Evolutionary conservation across 1,140 invertebrate genomes (phyloP).

Genomic region (Sarcophaga peregrina): DNA sequence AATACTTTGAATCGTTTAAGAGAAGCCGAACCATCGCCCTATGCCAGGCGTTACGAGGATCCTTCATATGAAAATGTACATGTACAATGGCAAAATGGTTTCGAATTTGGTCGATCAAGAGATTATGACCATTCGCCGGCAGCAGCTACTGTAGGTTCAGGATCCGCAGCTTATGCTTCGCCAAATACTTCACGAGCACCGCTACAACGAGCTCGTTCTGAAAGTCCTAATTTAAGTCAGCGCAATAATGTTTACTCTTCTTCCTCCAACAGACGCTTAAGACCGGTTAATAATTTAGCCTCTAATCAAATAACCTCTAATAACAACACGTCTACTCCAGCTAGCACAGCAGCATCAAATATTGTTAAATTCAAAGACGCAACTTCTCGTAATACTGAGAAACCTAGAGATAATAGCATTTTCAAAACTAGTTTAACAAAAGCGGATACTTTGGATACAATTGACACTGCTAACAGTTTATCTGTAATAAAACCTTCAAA

Average conservation of each 20-base stretch:
- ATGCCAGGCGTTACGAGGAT: constrained; percentile 54
- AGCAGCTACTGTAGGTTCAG: constrained; percentile 14
- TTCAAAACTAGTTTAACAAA: constrained; percentile 56
- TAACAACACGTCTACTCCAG: constrained; percentile 35
- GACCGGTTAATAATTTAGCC: constrained; percentile 48
- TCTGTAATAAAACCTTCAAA: no score
- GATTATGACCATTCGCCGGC: constrained; percentile 54
- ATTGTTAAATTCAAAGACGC: constrained; percentile 49
- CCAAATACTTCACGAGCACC: constrained; percentile 51
- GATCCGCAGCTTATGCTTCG: constrained; percentile 32
- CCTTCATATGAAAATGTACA: constrained; percentile 65
- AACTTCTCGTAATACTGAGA: constrained; percentile 62
- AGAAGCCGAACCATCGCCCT: constrained; percentile 46
- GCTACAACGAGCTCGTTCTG: constrained; percentile 59
- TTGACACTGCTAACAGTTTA: neutral
- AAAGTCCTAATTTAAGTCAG: constrained; percentile 63
- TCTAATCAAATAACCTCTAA: neutral
- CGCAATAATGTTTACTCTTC: constrained; percentile 57
- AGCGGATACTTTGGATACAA: constrained; percentile 42
- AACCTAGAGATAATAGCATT: constrained; percentile 62
- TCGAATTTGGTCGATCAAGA: constrained; percentile 62
- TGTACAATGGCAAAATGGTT: constrained; percentile 65
- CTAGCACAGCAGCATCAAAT: constrained; percentile 35
- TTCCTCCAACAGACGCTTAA: constrained; percentile 23
- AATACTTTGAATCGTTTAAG: constrained; percentile 60